These are phyloP conservation scores for Anticlea derivata DNA, from an alignment of 2,888 invertebrate species.

Conservation along the genomic window DNA sequence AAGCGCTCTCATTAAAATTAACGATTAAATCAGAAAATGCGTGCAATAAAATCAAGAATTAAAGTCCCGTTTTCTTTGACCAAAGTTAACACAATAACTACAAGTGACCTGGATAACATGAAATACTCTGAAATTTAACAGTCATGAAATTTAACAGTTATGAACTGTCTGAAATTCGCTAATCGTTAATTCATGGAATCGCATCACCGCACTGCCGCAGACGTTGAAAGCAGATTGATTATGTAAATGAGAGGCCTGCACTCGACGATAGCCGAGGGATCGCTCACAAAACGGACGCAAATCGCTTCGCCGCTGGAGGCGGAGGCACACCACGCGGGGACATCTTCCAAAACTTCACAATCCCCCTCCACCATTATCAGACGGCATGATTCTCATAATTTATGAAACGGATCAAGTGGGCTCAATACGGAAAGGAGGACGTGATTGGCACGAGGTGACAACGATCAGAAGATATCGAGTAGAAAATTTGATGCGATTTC, in stretches of 20 bases:
- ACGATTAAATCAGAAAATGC: slow-evolving; percentile 3
- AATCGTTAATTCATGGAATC: slow-evolving; percentile 53
- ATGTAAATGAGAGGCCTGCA: slow-evolving; percentile 66
- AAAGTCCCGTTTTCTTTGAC: too few relatives aligned
- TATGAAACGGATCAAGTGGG: slow-evolving; percentile 48
- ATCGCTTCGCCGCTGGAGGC: slow-evolving; percentile 24
- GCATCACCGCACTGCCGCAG: slow-evolving; percentile 49
- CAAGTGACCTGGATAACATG: too few relatives aligned
- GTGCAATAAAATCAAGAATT: not conserved
- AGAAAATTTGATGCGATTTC: slow-evolving; percentile 31
- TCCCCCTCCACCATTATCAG: slow-evolving; percentile 45
- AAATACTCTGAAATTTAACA: too few relatives aligned
- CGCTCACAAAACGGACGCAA: slow-evolving; percentile 51
- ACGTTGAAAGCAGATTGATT: slow-evolving; percentile 63
- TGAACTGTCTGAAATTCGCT: slow-evolving; percentile 22
- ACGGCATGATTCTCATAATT: slow-evolving; percentile 53
- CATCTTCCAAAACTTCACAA: slow-evolving; percentile 23
- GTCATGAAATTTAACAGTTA: slow-evolving; percentile 10
- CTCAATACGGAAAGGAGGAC: slow-evolving; percentile 39
- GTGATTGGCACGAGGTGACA: slow-evolving; percentile 37
- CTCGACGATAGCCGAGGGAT: slow-evolving; percentile 58
- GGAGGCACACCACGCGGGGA: not conserved
- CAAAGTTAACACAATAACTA: too few relatives aligned
- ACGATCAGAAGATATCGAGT: slow-evolving; percentile 38
- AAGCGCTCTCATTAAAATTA: slow-evolving; percentile 9